Conservation (phyloP, 2,888 invertebrate species). For the Seira ritae region DNA sequence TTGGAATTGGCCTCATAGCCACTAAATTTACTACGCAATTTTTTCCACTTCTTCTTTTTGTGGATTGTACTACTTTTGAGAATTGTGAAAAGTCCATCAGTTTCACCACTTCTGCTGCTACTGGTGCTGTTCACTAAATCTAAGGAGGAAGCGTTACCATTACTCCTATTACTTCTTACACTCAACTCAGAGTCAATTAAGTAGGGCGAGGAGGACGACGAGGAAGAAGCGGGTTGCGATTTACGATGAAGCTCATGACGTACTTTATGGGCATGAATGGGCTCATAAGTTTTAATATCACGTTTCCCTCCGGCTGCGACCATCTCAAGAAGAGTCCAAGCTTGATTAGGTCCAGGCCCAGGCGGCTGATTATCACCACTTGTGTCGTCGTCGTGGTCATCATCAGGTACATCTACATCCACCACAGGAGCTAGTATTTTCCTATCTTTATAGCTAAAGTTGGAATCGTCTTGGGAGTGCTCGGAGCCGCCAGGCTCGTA, state of each 20-base stretch:
- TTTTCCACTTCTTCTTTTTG: background rate
- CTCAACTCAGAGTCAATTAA: constrained; percentile 38
- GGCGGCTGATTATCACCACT: constrained; percentile 14
- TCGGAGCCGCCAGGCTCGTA: background rate
- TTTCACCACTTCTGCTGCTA: background rate
- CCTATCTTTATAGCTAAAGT: background rate
- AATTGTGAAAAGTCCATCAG: background rate
- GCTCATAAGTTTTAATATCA: constrained; percentile 48
- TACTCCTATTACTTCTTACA: no score
- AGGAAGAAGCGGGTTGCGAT: constrained; percentile 45
- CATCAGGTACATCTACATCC: constrained; percentile 47
- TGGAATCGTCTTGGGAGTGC: background rate
- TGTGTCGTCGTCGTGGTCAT: constrained; percentile 24
- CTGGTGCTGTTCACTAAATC: constrained; percentile 17
- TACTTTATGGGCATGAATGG: constrained; percentile 57
- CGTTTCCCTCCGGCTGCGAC: constrained; percentile 28
- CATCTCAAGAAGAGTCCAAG: background rate
- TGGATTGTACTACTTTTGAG: constrained; percentile 6
- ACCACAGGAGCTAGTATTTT: background rate
- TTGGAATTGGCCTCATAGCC: no score
- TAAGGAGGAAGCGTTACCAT: constrained; percentile 18
- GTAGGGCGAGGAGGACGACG: constrained; percentile 22
- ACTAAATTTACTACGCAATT: background rate
- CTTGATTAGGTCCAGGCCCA: constrained; percentile 25
- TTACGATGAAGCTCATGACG: constrained; percentile 63